These are phyloP conservation scores for Perca schrenkii DNA, from an alignment of 2,113 vertebrate species.

Conservation along the genomic window DNA sequence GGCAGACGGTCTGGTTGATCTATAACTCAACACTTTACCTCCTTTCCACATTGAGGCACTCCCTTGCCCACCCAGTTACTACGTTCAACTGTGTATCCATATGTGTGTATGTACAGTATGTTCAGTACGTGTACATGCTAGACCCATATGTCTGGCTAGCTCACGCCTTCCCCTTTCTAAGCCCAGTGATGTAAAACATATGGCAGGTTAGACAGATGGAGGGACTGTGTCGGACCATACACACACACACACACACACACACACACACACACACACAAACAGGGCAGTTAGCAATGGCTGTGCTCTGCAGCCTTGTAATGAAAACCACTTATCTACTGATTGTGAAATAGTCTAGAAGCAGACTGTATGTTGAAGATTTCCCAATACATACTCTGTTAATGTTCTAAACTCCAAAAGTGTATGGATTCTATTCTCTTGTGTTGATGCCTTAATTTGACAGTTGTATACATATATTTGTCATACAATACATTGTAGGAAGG, in stretches of 20 bases:
- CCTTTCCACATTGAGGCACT: neutral
- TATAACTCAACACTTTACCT: conserved; percentile 30
- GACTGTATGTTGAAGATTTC: conserved; percentile 13
- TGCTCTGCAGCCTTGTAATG: conserved; percentile 57
- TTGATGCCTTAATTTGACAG: neutral
- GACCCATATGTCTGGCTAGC: conserved; percentile 45
- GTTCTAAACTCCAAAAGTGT: neutral
- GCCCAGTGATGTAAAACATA: conserved; percentile 74
- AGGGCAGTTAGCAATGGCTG: conserved; percentile 53
- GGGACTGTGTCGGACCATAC: conserved; percentile 20
- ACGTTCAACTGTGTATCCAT: neutral
- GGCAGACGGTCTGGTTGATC: too few relatives aligned
- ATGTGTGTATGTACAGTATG: conserved; percentile 17
- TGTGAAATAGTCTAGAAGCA: conserved; percentile 46
- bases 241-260: conserved; percentile 13
- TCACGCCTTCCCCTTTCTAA: conserved; percentile 25
- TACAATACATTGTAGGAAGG: neutral
- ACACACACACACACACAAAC: neutral
- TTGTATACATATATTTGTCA: neutral
- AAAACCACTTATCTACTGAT: conserved; percentile 63
- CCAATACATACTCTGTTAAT: conserved; percentile 27
- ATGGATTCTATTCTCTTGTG: neutral
- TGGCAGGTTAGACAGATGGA: conserved; percentile 63
- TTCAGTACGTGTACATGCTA: conserved; percentile 32
- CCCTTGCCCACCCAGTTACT: neutral